Conservation (phyloP, 2,888 invertebrate genomes). For the Metallyticus violacea region DNA sequence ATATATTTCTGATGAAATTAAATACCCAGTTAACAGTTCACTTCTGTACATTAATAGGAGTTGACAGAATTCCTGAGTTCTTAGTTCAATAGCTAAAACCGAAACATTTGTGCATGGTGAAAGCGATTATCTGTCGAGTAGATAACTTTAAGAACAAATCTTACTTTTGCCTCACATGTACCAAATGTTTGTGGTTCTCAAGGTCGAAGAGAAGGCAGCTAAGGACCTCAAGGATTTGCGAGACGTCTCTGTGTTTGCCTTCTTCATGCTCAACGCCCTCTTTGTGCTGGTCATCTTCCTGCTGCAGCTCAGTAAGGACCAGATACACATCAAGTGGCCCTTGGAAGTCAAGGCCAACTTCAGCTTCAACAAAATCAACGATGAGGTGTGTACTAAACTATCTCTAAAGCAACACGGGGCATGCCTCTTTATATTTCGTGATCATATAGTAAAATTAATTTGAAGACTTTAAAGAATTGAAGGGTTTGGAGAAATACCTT, state of each 20-base stretch:
- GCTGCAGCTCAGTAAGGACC: constrained; percentile 97
- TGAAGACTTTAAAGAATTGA: too few relatives aligned
- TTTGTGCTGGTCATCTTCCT: constrained; percentile 98
- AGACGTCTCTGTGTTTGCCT: constrained; percentile 92
- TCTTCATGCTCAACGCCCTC: constrained; percentile 98
- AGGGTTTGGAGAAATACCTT: too few relatives aligned
- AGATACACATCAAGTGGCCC: constrained; percentile 94
- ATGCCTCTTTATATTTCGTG: too few relatives aligned
- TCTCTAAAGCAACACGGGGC: not conserved
- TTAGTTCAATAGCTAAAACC: too few relatives aligned
- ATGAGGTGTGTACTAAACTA: constrained; percentile 74
- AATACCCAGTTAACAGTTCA: too few relatives aligned
- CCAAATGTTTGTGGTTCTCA: constrained; percentile 38
- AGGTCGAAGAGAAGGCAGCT: constrained; percentile 82
- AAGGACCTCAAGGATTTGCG: constrained; percentile 89
- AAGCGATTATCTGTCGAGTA: too few relatives aligned
- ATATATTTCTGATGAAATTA: too few relatives aligned
- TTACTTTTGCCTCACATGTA: not conserved
- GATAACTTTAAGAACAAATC: too few relatives aligned
- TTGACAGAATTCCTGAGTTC: too few relatives aligned
- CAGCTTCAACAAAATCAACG: constrained; percentile 82
- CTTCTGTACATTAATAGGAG: too few relatives aligned
- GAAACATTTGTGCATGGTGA: too few relatives aligned
- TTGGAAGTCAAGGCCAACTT: constrained; percentile 92
- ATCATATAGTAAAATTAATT: too few relatives aligned